A percentile compares a stretch with the other conserved stretches of the same genome.
These are phyloP conservation scores for Coleophora flavipennella DNA, from an alignment of 2,888 invertebrate species.

Conservation along the genomic window DNA sequence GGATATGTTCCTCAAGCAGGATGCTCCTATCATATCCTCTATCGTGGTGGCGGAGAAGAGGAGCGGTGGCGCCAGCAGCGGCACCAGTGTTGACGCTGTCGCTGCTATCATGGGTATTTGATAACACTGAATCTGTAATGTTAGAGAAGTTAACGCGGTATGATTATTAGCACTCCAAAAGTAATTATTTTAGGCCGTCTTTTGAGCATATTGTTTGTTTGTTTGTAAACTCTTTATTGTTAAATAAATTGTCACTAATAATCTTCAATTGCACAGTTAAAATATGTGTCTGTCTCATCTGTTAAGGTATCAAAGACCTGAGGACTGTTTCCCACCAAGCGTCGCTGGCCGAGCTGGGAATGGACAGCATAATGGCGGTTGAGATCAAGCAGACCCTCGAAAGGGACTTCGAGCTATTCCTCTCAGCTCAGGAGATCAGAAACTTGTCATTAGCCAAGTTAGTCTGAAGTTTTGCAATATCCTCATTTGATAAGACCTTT, in stretches of 20 bases:
- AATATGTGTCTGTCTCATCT: neutral
- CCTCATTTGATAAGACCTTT: no score
- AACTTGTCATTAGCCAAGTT: conserved; percentile 76
- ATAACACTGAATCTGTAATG: no score
- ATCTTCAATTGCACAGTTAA: no score
- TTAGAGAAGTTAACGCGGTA: no score
- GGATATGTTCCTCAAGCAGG: conserved; percentile 75
- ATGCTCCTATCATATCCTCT: conserved; percentile 76
- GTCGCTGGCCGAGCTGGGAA: conserved; percentile 86
- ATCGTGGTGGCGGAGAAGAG: conserved; percentile 86
- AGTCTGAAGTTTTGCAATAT: neutral
- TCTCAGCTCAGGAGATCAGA: conserved; percentile 84
- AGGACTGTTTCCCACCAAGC: conserved; percentile 74
- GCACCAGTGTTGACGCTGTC: conserved; percentile 76
- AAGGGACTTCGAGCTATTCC: conserved; percentile 82
- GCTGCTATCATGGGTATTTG: conserved; percentile 63
- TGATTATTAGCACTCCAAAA: no score
- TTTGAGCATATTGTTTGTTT: no score
- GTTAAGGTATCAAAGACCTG: conserved; percentile 68
- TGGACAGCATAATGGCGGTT: conserved; percentile 93
- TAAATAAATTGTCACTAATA: no score
- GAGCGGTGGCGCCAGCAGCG: conserved; percentile 54
- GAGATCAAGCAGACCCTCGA: conserved; percentile 90
- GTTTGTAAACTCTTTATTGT: no score
- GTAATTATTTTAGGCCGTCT: no score